A percentile compares a stretch with the other conserved stretches of the same genome.
Conservation (phyloP, 2,888 invertebrate species). For the Andrena trimmerana region DNA sequence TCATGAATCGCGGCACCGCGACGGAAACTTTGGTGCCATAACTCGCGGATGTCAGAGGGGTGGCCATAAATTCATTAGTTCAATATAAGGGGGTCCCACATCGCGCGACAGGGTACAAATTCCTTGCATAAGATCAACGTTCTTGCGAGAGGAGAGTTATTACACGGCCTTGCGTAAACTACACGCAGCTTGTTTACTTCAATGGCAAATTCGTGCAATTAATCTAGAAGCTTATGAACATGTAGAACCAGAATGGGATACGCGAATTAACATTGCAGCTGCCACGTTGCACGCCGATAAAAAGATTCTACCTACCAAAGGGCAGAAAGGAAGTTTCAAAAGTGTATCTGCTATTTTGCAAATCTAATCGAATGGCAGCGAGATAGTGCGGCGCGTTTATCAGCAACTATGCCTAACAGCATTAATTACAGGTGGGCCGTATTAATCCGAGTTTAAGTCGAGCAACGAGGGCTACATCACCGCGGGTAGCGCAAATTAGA, state of each 20-base stretch:
- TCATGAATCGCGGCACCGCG: background rate
- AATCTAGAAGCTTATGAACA: slow-evolving; percentile 8
- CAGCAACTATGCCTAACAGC: background rate
- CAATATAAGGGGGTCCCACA: slow-evolving; percentile 21
- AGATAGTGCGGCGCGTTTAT: slow-evolving; percentile 17
- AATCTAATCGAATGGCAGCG: background rate
- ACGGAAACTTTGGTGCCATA: slow-evolving; percentile 29
- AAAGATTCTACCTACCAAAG: background rate
- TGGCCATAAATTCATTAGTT: slow-evolving; percentile 48
- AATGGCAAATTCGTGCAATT: slow-evolving; percentile 7
- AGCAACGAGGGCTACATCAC: slow-evolving; percentile 18
- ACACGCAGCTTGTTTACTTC: background rate
- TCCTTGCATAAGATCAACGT: slow-evolving; percentile 41
- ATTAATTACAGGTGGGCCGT: slow-evolving; percentile 19
- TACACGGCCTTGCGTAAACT: slow-evolving; percentile 15
- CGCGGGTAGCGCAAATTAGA: slow-evolving; percentile 19
- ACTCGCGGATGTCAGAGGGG: background rate
- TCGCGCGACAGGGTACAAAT: slow-evolving; percentile 33
- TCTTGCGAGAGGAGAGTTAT: slow-evolving; percentile 42
- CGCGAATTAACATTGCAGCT: background rate
- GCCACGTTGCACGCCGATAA: background rate
- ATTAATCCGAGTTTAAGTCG: slow-evolving; percentile 45
- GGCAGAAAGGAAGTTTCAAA: background rate
- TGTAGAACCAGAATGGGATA: background rate
- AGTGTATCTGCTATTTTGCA: background rate